Conservation (phyloP, 2,113 vertebrate genomes). For the Nanorana parkeri region DNA sequence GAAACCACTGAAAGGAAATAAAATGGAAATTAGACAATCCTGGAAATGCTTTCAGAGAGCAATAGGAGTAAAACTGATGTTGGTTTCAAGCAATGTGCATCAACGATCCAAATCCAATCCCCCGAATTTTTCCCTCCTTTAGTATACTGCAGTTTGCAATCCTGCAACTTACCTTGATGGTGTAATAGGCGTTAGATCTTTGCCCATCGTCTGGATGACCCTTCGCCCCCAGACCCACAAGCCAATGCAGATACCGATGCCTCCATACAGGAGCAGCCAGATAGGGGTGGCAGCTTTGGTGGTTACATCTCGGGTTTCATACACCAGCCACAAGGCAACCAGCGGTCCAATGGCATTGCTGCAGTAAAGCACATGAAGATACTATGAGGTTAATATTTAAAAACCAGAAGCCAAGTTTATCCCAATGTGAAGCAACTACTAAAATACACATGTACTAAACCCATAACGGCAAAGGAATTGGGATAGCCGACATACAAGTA, state of each 20-base stretch:
- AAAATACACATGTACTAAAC: too few species aligned
- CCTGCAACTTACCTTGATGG: slow-evolving; percentile 84
- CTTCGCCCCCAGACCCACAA: slow-evolving; percentile 97
- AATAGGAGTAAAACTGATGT: too few species aligned
- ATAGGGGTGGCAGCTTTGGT: slow-evolving; percentile 83
- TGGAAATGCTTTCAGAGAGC: too few species aligned
- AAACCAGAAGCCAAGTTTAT: too few species aligned
- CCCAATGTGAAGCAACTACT: too few species aligned
- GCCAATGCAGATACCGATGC: slow-evolving; percentile 88
- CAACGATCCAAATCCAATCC: too few species aligned
- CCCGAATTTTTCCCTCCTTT: too few species aligned
- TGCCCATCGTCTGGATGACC: slow-evolving; percentile 97
- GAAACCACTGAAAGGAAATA: slow-evolving; percentile 81
- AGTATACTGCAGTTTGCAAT: too few species aligned
- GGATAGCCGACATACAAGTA: too few species aligned
- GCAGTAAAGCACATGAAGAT: slow-evolving; percentile 3
- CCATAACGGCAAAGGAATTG: too few species aligned
- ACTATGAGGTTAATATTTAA: too few species aligned
- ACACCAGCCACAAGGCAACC: slow-evolving; percentile 89
- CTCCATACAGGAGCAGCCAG: slow-evolving; percentile 92
- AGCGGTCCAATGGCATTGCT: slow-evolving; percentile 97
- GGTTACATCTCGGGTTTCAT: slow-evolving; percentile 76
- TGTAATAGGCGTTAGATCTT: slow-evolving; percentile 95
- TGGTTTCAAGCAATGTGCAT: too few species aligned
- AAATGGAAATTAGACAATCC: neutral